Base-by-base conservation (phyloP, 2,797 vertebrate species). In the Rhabdomys pumilio region DNA sequence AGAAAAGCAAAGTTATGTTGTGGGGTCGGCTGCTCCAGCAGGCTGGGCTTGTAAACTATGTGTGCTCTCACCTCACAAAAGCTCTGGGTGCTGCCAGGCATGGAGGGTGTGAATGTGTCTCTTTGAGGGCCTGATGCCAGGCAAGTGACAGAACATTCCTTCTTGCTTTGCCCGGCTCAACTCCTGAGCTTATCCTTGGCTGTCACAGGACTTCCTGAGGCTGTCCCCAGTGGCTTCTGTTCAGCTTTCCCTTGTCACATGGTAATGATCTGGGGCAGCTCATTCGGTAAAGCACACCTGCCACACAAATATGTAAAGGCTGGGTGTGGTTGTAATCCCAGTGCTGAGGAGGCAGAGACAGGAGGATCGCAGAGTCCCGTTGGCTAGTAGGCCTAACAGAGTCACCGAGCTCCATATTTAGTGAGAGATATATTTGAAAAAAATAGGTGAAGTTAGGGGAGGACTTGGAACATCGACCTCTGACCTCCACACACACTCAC, bases 231-330 rank as follows among this genome's bases (percentile, higher is more conserved):
- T 2, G 67, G 15, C 59, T 77, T 81, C 65, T 2, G 0, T 13
- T 76, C 85, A 19, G 12, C 44, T 0, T 13, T 14, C 4, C 59
- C 29, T 0, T n/a, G 44, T 34, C 10, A 26, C 0, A 0, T 41
- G 80, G 47, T 69, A 15, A 94, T 38, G 83, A 22, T 10, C 41
- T 47, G 1, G 67, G 15, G 53, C 34, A n/a, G 65, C 47, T 86
- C 63, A 26, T n/a, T 86, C 34, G 0, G 22, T 69, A 53, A 84
- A 84, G 34, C 38, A 17, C 41, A 11, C 53, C 53, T 44, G 69
- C 26, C 24, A 75, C 17, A 20, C 69, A 22, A 31, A 34, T 20
- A 55, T 59, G n/a, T 59, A 14, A 34, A 26, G 75, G 24, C 26
- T 47, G 19, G 29, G 19, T 88, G 53, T 73, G 50, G 34, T 20